Conservation (phyloP, 2,113 vertebrate species). For the Syngnathoides biaculeatus region DNA sequence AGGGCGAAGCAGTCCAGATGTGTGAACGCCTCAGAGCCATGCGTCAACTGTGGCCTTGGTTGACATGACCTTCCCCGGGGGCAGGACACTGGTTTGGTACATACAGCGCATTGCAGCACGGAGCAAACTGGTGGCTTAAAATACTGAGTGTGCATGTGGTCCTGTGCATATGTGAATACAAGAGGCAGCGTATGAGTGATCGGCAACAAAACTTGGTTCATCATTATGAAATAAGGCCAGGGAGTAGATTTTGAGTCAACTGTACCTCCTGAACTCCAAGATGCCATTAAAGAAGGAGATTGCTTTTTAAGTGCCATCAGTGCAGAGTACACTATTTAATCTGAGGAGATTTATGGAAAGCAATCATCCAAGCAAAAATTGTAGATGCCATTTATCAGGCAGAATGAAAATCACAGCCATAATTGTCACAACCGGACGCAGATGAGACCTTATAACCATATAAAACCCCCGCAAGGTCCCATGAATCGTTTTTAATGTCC, state of each 20-base stretch:
- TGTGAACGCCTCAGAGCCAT: slow-evolving; percentile 63
- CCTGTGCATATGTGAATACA: neutral
- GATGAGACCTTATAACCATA: slow-evolving; percentile 72
- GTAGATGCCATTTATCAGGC: slow-evolving; percentile 74
- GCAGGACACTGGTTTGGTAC: slow-evolving; percentile 51
- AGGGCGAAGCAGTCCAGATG: slow-evolving; percentile 62
- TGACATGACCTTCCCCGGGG: slow-evolving; percentile 65
- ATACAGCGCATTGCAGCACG: slow-evolving; percentile 23
- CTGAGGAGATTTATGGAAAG: slow-evolving; percentile 76
- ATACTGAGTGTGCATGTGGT: slow-evolving; percentile 2
- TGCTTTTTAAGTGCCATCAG: slow-evolving; percentile 70
- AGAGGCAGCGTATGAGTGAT: neutral
- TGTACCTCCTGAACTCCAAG: slow-evolving; percentile 52
- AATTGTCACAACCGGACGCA: slow-evolving; percentile 73
- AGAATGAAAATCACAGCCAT: slow-evolving; percentile 80
- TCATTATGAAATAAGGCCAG: slow-evolving; percentile 30
- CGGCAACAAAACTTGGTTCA: slow-evolving; percentile 16
- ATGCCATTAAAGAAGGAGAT: slow-evolving; percentile 65
- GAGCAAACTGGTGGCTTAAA: slow-evolving; percentile 32
- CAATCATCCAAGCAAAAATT: slow-evolving; percentile 74
- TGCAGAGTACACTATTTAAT: slow-evolving; percentile 65
- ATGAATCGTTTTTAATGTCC: slow-evolving; percentile 63
- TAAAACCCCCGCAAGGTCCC: slow-evolving; percentile 57
- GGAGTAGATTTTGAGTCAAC: slow-evolving; percentile 41
- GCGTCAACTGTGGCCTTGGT: slow-evolving; percentile 49